phyloP scores from a whole-genome alignment of 2,797 vertebrate genomes.

The Threskiornis aethiopicus region DNA sequence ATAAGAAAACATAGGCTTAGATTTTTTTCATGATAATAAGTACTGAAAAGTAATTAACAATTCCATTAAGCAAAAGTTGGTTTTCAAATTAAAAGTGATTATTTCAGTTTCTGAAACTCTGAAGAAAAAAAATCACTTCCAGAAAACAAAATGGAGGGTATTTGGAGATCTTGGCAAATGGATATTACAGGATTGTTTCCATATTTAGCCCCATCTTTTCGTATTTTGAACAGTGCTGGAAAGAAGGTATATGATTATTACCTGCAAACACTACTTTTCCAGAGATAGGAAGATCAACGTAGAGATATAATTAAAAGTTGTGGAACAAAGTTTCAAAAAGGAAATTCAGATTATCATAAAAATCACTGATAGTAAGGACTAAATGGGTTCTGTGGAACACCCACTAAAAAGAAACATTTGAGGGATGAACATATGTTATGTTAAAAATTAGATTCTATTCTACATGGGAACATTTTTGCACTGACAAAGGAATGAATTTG shows the following conservation, averaged over 20 bases:
- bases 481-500: slow-evolving; percentile 21
- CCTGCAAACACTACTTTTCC: neutral
- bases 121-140: neutral
- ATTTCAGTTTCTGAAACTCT: neutral
- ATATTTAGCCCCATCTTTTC: neutral
- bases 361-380: neutral
- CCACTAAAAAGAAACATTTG: neutral
- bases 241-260: neutral
- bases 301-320: neutral
- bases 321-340: neutral
- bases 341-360: neutral
- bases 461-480: neutral
- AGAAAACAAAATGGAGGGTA: neutral
- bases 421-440: neutral
- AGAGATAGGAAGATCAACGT: neutral
- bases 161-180: neutral
- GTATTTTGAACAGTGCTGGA: neutral
- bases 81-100: neutral
- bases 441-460: slow-evolving; percentile 30
- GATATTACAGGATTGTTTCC: neutral
- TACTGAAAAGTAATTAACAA: neutral
- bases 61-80: neutral
- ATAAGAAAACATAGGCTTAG: neutral
- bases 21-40: neutral
- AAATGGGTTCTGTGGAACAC: neutral